Evolutionary conservation across 1,140 invertebrate genomes (phyloP).

Genomic region (Lysiphlebus fabarum): DNA sequence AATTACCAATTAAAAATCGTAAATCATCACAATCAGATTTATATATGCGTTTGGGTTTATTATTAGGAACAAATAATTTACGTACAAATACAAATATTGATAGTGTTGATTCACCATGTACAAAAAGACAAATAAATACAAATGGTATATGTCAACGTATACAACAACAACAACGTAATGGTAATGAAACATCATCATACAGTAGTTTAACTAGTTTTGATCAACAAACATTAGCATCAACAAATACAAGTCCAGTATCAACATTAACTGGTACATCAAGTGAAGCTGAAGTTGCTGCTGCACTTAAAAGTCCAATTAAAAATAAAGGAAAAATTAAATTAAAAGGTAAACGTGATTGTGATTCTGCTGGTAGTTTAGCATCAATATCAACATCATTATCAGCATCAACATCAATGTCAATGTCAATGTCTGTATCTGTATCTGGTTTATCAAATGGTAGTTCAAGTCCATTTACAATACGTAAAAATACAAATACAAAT

Average conservation of each 20-base stretch:
- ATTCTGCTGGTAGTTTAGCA: constrained; percentile 53
- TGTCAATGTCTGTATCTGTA: constrained; percentile 72
- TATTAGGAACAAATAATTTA: constrained; percentile 61
- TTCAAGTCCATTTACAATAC: constrained; percentile 71
- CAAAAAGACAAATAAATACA: constrained; percentile 4
- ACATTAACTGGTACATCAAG: constrained; percentile 78
- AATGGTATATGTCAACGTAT: constrained; percentile 2
- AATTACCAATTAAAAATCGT: constrained; percentile 55
- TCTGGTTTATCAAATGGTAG: constrained; percentile 74
- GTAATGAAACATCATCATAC: constrained; percentile 60
- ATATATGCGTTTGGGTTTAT: constrained; percentile 79
- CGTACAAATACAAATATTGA: constrained; percentile 29
- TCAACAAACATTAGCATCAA: constrained; percentile 66
- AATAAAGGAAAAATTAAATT: constrained; percentile 46
- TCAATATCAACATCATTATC: constrained; percentile 67
- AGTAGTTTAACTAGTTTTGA: constrained; percentile 75
- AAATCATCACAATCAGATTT: constrained; percentile 69
- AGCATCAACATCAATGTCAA: constrained; percentile 75
- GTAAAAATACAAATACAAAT: constrained; percentile 76
- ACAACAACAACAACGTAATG: constrained; percentile 39
- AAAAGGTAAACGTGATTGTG: constrained; percentile 48
- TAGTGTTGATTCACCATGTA: constrained; percentile 27
- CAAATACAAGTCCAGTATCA: constrained; percentile 83
- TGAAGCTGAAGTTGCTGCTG: constrained; percentile 60
- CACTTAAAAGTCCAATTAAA: constrained; percentile 55